Evolutionary conservation across 2,113 vertebrate species (phyloP), one percentile per base, ranked within the genome.

Genomic region (Ibidorhyncha struthersii): DNA sequence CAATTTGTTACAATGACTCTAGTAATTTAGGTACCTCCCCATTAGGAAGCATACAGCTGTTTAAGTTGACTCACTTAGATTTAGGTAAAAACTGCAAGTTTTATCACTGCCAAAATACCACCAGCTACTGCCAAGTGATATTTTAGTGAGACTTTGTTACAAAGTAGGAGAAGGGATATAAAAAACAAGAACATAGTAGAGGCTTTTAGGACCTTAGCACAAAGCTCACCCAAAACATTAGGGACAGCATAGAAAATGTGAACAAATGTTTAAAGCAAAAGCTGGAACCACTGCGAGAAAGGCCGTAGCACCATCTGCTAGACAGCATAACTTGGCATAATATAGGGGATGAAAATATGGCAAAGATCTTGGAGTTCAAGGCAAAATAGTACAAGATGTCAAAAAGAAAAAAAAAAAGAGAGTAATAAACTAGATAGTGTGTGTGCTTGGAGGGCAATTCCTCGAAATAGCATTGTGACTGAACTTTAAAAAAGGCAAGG

Each of bases 251-350:
- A 45, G 45, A 56, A 77, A 69, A 89, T 14, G 41, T 0, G 1
- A 80, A 62, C 2, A 45, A 45, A 63, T 8, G 6, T 41, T 81
- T 53, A 78, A 66, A n/a, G 27, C 19, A 78, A 81, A 78, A 84
- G 5, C 34, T 38, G 7, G 55, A 70, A 74, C 18, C 25, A 19
- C 29, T 27, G 4, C 17, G 40, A 76, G 23, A 82, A 43, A 65
- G 11, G 9, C 13, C 0, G 0, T 4, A 63, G 49, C 21, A 41
- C 20, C 55, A 29, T 11, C 45, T 1, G 2, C 19, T 43, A 34
- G 17, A 53, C 0, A 67, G 20, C 8, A 10, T 43, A 50, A 52
- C 34, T 45, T 23, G 38, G 38, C 22, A 38, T 10, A 8, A 29
- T 3, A 19, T 0, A 49, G 16, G 11, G 13, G 10, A 50, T 62